Percentiles rank a stretch among this genome's conserved stretches.
These are phyloP conservation scores for Notolepis coatsorum DNA, from an alignment of 2,797 vertebrate genomes.

Conservation along the genomic window DNA sequence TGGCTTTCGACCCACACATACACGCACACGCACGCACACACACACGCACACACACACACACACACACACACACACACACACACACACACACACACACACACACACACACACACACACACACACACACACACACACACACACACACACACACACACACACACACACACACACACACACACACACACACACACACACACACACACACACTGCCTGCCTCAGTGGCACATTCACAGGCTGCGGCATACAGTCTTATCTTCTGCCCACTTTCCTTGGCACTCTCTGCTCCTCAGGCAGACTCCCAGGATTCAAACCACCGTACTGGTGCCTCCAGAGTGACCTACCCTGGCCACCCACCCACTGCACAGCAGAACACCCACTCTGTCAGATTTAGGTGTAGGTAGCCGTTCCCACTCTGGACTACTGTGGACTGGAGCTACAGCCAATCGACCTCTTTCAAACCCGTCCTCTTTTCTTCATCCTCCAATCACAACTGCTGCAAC, in stretches of 20 bases:
- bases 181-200: background rate
- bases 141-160: background rate
- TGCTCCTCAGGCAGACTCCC: background rate
- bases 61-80: background rate
- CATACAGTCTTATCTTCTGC: slow-evolving; percentile 35
- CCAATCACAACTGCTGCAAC: too few relatives aligned
- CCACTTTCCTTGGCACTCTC: slow-evolving; percentile 39
- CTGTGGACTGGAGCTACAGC: slow-evolving; percentile 24
- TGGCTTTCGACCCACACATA: background rate
- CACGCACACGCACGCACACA: too few relatives aligned
- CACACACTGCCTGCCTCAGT: background rate
- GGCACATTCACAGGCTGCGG: slow-evolving; percentile 16
- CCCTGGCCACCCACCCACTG: slow-evolving; percentile 60
- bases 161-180: background rate
- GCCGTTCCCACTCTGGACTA: slow-evolving; percentile 42
- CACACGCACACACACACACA: background rate
- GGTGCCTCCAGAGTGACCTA: slow-evolving; percentile 2
- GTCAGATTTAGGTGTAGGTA: slow-evolving; percentile 43
- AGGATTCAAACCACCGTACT: slow-evolving; percentile 13
- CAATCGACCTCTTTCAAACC: too few relatives aligned
- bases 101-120: background rate
- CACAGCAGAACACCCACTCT: slow-evolving; percentile 48
- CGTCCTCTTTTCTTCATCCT: too few relatives aligned
- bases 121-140: background rate
- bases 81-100: background rate